Evolutionary conservation across 2,797 vertebrate species (phyloP), one percentile per base, ranked within the genome.

Genomic region (Sebastes iracundus): DNA sequence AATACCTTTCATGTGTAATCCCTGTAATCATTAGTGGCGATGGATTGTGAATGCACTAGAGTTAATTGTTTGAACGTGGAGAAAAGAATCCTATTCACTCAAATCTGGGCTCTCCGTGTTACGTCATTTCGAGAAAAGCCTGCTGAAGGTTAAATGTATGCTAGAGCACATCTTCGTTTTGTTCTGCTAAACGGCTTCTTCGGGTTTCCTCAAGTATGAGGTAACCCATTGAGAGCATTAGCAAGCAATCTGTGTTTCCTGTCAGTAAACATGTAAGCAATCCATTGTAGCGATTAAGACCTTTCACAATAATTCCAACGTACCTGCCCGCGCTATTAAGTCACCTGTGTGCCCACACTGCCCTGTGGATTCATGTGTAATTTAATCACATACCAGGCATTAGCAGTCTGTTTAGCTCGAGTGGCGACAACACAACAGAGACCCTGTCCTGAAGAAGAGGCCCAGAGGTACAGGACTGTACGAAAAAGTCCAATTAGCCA

Each of bases 1-100:
- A 86, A 67, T 58, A 61, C 42, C 83, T 77, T 82, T 92, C 82
- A 75, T 59, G 72, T n/a, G 71, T 87, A 90, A 92, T 91, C 89
- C 87, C 81, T 73, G 67, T 85, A 59, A 88, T 91, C 90, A 87
- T 83, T 89, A 84, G 75, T 63, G 78, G 73, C 35, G 53, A 78
- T 58, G 75, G 74, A 81, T 88, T 82, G 77, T 75, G 83, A 86
- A 90, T 63, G 61, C 79, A 90, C 72, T 84, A 67, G 67, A 89
- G 81, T 85, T 84, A 80, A 94, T 88, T 86, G 84, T 86, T 82
- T 82, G 62, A 68, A 82, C 63, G 22, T 4, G 20, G 63, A 77
- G 77, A 79, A 82, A 86, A 82, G 67, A 83, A 80, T 33, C 68
- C 63, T 65, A 27, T 81, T 66, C 69, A 72, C 38, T 87, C 49